Percentiles rank a stretch among this genome's conserved stretches.
Evolutionary conservation across 2,113 vertebrate species (phyloP).

Genomic region (Jaculus jaculus): DNA sequence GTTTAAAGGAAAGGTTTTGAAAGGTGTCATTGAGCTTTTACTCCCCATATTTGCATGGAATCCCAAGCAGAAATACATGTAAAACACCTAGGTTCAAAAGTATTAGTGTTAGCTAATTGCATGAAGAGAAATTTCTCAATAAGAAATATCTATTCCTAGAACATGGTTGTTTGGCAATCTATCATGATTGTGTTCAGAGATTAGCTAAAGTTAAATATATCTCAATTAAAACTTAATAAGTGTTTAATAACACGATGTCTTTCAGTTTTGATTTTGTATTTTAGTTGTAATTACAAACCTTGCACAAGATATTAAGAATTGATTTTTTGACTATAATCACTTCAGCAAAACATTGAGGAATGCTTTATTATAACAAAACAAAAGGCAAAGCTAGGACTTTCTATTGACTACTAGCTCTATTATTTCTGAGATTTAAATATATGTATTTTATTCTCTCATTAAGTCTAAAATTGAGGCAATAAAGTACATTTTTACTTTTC

Average conservation of each 20-base stretch:
- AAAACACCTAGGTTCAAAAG: too few relatives aligned
- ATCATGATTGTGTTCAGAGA: conserved; percentile 39
- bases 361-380: conserved; percentile 49
- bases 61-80: neutral
- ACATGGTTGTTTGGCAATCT: conserved; percentile 45
- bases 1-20: conserved; percentile 47
- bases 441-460: conserved; percentile 25
- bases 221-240: conserved; percentile 57
- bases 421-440: conserved; percentile 61
- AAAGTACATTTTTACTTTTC: neutral
- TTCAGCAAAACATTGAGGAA: conserved; percentile 30
- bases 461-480: conserved; percentile 23
- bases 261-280: conserved; percentile 62
- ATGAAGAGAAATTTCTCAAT: conserved; percentile 49
- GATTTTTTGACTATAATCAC: conserved; percentile 56
- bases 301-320: neutral
- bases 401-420: conserved; percentile 51
- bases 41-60: conserved; percentile 36
- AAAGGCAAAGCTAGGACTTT: conserved; percentile 19
- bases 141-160: conserved; percentile 57
- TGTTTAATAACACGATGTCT: conserved; percentile 65
- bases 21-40: conserved; percentile 46
- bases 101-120: conserved; percentile 46
- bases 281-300: neutral
- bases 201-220: conserved; percentile 32